Evolutionary conservation across 2,888 invertebrate genomes (phyloP), one percentile per base, ranked within the genome.

Genomic region (Lycocerus yunnanus): DNA sequence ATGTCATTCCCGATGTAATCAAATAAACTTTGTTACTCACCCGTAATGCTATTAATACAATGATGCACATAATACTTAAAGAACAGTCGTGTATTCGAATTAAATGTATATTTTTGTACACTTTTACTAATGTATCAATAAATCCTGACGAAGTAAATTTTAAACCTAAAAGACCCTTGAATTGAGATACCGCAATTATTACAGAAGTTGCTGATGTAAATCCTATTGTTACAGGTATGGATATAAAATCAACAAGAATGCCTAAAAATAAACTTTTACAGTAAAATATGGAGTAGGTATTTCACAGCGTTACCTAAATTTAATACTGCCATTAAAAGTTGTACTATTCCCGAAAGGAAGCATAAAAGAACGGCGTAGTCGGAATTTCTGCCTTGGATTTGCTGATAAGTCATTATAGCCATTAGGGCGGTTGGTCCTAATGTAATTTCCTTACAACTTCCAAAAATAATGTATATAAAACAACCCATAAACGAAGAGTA

Each of bases 401-500:
- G 93, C 84, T 94, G 92, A 82, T 93, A 92, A 0, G 97, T 97
- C 94, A 98, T 95, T 27, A 98, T 90, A 0, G 97, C 94, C 91
- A 98, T 92, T 72, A 97, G 90, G n/a, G 98, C 97, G 0, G 97
- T 97, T 2, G 98, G 97, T 8, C 98, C 95, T 75, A 95, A 92
- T 6, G 95, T 95, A 73, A 95, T 95, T 84, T 95, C 95, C 80
- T 94, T 94, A 84, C 94, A 94, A 67, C 96, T 95, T 20, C 98
- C 98, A 81, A 98, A 92, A 74, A 97, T 86, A 68, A 94, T 92
- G 88, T 98, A 98, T 58, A 98, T 91, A 86, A 98, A 95, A 83
- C 97, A 97, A 1, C 97, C 97, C 88, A 97, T 91, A 87, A 98
- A 98, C 1, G 97, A 95, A 0, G 97, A 97, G 88, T 98, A 98